Conservation (phyloP, 2,113 vertebrate species). For the Aptenodytes patagonicus region DNA sequence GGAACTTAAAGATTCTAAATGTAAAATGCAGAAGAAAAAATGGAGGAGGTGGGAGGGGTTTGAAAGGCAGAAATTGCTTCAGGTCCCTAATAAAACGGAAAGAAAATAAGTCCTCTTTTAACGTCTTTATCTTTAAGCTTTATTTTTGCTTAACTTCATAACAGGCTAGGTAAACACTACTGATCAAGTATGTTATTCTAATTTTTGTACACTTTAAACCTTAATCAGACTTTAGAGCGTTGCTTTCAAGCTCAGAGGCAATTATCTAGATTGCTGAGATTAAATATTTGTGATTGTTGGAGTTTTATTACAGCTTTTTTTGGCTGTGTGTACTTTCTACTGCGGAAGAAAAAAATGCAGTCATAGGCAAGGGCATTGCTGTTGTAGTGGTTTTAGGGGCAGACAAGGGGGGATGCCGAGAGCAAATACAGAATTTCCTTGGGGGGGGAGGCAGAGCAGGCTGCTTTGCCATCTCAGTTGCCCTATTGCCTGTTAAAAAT, state of each 20-base stretch:
- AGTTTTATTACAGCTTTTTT: background rate
- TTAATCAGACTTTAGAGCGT: background rate
- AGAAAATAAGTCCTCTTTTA: background rate
- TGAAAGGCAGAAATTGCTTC: background rate
- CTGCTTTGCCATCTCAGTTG: background rate
- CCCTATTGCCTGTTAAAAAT: background rate
- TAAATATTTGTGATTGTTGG: constrained; percentile 26
- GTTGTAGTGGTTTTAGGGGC: background rate
- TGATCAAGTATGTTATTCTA: background rate
- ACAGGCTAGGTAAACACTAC: background rate
- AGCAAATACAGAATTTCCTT: background rate
- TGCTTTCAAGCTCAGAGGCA: background rate
- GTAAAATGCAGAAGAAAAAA: background rate
- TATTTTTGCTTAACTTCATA: background rate
- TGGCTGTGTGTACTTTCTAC: background rate
- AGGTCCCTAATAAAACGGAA: background rate
- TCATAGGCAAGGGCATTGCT: background rate
- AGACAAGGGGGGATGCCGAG: background rate
- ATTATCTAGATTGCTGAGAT: constrained; percentile 12
- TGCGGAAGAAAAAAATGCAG: background rate
- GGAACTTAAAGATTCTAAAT: background rate
- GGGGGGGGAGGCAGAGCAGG: background rate
- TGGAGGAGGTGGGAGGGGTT: background rate
- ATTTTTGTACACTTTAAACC: background rate
- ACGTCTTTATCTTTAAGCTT: background rate